Conservation (phyloP, 2,113 vertebrate species). For the Peromyscus polionotus region DNA sequence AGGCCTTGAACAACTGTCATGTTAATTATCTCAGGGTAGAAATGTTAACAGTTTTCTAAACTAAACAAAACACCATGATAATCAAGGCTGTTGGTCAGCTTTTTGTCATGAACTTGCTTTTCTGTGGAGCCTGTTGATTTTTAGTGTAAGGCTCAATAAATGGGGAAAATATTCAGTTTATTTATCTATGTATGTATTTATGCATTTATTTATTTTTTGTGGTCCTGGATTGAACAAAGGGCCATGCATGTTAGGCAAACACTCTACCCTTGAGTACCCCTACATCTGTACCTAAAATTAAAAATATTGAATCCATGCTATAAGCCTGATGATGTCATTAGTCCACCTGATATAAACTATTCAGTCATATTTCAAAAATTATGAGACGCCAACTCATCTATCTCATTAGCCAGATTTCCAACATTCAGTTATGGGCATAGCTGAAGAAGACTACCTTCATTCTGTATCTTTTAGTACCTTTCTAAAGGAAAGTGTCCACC, state of each 20-base stretch:
- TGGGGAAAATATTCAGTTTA: neutral
- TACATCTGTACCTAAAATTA: neutral
- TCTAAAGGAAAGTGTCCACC: neutral
- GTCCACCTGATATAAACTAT: conserved; percentile 2
- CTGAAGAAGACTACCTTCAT: neutral
- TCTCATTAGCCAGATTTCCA: conserved; percentile 11
- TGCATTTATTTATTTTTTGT: neutral
- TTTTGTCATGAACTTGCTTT: conserved; percentile 38
- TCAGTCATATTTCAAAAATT: neutral
- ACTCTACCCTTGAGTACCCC: neutral
- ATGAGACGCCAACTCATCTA: neutral
- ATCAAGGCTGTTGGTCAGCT: neutral
- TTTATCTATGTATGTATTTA: neutral
- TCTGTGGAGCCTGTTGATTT: conserved; percentile 16
- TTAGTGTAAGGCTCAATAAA: neutral
- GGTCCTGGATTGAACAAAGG: neutral
- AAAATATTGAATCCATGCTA: neutral
- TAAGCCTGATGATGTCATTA: neutral
- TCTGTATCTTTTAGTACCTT: conserved; percentile 24
- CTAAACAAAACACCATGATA: neutral
- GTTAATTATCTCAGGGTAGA: neutral
- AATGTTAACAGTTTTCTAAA: conserved; percentile 2
- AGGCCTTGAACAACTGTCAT: neutral
- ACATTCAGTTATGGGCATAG: conserved; percentile 16
- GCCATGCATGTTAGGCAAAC: neutral